Conservation (phyloP, 2,113 vertebrate genomes). For the Bos taurus region ARS-UCD2.0 NC_037331.1:79255501-79256000, state of each 20-base stretch:
- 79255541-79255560: background rate
- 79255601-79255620: background rate
- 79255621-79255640: fast-evolving
- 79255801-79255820: background rate
- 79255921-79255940: background rate
- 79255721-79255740: background rate
- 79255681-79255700: background rate
- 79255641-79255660: background rate
- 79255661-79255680: background rate
- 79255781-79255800: background rate
- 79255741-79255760: background rate
- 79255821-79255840: background rate
- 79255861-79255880: conserved; percentile 10
- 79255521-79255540: background rate
- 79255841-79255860: background rate
- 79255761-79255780: background rate
- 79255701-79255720: background rate
- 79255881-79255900: conserved; percentile 74
- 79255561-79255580: background rate
- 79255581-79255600: background rate
- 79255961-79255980: conserved; percentile 39
- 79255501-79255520: background rate
- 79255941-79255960: conserved; percentile 57
- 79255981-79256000: conserved; percentile 30
- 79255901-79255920: conserved; percentile 65